Base-by-base conservation (phyloP, 2,797 vertebrate species). In the Semotilus atromaculatus region DNA sequence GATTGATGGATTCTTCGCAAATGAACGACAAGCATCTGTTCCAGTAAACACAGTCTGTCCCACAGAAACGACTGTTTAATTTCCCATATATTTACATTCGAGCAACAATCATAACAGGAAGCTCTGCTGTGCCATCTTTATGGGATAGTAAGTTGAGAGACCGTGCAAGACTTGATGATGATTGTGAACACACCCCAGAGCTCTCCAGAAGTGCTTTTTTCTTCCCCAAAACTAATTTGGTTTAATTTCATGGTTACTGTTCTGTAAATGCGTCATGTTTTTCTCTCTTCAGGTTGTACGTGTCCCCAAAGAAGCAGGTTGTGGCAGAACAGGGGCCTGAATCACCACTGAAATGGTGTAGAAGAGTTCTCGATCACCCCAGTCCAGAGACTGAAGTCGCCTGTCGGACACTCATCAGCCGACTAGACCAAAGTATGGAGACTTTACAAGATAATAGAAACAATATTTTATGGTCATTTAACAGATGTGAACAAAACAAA, bases 371-470 rank as follows among this genome's bases (percentile, higher is more conserved):
- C 76, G 97, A 97, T 88, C 96, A 97, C 7, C 97, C 95, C 87
- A 97, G 96, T 88, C 96, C 96, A 0, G 97, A 98, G 92, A 98
- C 96, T 0, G 97, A 98, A 89, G 94, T 96, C 51, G 96, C 97
- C 58, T 97, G 97, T 90, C 93, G 96, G 34, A 96, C 96, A 0
- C 93, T 97, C 14, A 93, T 97, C 81, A 96, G 64, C 91, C 95
- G 96, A 9, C 94, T 98, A 34, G 97, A 98, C 87, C 97, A 97
- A 94, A 94, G 97, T 98, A 95, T 0, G 94, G 66, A 4, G 19
- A 36, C 62, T 34, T 64, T 7, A 51, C 14, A 9, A 29, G n/a
- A 72, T 36, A 55, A n/a, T 55, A 75, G 21, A 55, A 74, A 11
- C 45, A 31, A 18, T 45, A 5, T 18, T 48, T 26, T 10, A 48